phyloP scores from a whole-genome alignment of 1,140 invertebrate species.

The Dreissena rostriformis region DNA sequence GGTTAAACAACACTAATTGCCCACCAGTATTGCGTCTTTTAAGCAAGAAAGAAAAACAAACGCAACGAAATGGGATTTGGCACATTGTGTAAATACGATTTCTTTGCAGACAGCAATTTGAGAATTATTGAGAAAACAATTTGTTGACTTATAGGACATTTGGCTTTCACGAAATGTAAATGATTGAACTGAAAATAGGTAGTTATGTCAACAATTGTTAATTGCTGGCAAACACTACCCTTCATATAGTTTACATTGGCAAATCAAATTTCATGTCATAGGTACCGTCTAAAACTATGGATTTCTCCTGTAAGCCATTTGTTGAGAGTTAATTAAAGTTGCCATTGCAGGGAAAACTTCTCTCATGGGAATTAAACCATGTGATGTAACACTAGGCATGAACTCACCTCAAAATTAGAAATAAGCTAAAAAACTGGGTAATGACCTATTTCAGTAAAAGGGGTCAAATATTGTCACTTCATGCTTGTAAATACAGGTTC shows the following conservation, averaged over 20 bases:
- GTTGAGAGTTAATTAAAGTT: too few species aligned
- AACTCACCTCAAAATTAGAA: too few species aligned
- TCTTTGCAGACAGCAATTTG: slow-evolving; percentile 15
- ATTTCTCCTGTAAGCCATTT: too few species aligned
- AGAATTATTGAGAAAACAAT: slow-evolving; percentile 39
- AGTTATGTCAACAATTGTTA: slow-evolving; percentile 31
- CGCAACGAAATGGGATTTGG: slow-evolving; percentile 20
- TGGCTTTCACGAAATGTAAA: slow-evolving; percentile 2
- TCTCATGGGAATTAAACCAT: too few species aligned
- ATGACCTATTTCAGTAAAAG: too few species aligned
- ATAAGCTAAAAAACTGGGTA: too few species aligned
- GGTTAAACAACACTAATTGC: slow-evolving; percentile 51
- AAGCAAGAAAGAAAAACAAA: slow-evolving; percentile 50
- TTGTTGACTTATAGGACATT: background rate
- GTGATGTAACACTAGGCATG: too few species aligned
- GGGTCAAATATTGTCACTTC: too few species aligned
- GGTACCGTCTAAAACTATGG: background rate
- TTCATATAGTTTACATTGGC: background rate
- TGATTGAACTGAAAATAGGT: slow-evolving; percentile 11
- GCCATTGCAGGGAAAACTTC: too few species aligned
- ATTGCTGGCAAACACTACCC: slow-evolving; percentile 25
- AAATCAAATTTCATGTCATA: background rate
- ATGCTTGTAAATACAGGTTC: too few species aligned
- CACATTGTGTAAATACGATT: slow-evolving; percentile 17
- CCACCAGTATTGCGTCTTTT: background rate